Conservation (phyloP, 2,888 invertebrate genomes). For the Tenodera sinensis region DNA sequence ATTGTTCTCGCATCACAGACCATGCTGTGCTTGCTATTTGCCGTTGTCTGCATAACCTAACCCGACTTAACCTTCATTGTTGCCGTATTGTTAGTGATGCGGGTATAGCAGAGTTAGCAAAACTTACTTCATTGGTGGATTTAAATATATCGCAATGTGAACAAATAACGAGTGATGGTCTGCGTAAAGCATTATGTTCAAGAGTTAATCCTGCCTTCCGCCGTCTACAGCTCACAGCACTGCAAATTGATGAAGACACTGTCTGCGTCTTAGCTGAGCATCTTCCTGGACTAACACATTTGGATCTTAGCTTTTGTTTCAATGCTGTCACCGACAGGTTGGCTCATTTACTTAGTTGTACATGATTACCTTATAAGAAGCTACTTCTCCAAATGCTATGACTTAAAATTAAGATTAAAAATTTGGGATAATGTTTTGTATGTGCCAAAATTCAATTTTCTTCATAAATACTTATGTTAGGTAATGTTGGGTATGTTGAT, state of each 20-base stretch:
- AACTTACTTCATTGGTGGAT: slow-evolving; percentile 53
- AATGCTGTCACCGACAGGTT: slow-evolving; percentile 67
- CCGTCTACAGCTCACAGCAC: slow-evolving; percentile 32
- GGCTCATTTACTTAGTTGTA: slow-evolving; percentile 43
- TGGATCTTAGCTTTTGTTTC: slow-evolving; percentile 66
- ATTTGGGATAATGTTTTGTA: too few relatives aligned
- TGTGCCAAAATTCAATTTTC: too few relatives aligned
- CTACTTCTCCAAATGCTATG: too few relatives aligned
- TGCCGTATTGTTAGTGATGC: slow-evolving; percentile 63
- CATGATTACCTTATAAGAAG: background rate
- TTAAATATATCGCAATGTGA: slow-evolving; percentile 68
- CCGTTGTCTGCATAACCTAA: slow-evolving; percentile 54
- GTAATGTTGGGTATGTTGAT: too few relatives aligned
- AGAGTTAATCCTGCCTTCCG: slow-evolving; percentile 18
- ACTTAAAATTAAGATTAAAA: too few relatives aligned
- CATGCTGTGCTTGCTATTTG: slow-evolving; percentile 58
- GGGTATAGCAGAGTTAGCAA: slow-evolving; percentile 54
- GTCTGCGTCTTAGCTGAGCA: slow-evolving; percentile 58
- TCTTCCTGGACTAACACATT: slow-evolving; percentile 53
- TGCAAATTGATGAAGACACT: slow-evolving; percentile 56
- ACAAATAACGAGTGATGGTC: slow-evolving; percentile 57
- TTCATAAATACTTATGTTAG: too few relatives aligned
- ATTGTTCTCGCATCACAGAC: slow-evolving; percentile 63
- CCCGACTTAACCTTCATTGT: slow-evolving; percentile 58
- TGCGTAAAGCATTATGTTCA: slow-evolving; percentile 43